A percentile compares a stretch with the other conserved stretches of the same genome.
These are phyloP conservation scores for Balearica regulorum DNA, from an alignment of 2,797 vertebrate genomes.

Conservation along the genomic window DNA sequence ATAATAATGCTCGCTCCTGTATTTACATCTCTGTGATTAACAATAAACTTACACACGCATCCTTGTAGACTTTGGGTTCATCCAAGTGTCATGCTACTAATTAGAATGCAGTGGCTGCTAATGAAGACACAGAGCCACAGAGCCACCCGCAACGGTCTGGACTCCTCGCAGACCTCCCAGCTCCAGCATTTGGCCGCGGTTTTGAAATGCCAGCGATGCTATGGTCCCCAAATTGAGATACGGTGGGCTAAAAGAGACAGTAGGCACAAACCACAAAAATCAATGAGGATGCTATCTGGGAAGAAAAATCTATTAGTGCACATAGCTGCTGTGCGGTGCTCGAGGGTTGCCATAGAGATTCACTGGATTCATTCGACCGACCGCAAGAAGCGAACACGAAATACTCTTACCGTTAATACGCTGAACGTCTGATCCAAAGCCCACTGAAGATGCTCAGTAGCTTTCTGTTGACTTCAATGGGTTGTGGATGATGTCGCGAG, in stretches of 20 bases:
- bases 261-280: not conserved
- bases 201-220: not conserved
- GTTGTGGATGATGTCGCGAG: not conserved
- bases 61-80: not conserved
- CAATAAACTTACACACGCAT: not conserved
- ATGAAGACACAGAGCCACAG: not conserved
- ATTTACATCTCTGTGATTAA: not conserved
- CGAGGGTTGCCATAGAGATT: conserved; percentile 42
- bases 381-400: not conserved
- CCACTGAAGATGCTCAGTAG: not conserved
- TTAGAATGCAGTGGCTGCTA: not conserved
- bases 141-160: not conserved
- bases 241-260: not conserved
- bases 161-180: not conserved
- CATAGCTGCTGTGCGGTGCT: not conserved
- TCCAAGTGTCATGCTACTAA: not conserved
- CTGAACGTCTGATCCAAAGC: not conserved
- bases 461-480: not conserved
- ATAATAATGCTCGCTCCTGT: not conserved
- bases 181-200: not conserved
- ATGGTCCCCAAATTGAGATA: not conserved
- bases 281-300: not conserved
- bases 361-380: not conserved
- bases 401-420: not conserved
- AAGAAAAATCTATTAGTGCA: not conserved